phyloP scores from a whole-genome alignment of 2,113 vertebrate genomes.

The Fulmarus glacialis region DNA sequence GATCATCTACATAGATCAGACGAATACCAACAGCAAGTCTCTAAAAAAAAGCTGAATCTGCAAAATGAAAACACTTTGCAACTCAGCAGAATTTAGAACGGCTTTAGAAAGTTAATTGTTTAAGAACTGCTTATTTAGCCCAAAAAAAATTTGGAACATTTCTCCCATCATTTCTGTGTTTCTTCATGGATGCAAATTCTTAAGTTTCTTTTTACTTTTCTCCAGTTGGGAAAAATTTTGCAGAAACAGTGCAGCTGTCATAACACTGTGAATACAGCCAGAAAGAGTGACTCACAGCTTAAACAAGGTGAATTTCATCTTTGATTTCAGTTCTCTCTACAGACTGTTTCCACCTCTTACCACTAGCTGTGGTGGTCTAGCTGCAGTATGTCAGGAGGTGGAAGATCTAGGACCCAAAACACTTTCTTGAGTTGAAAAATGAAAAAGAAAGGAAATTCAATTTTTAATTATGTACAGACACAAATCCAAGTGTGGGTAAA shows the following conservation, averaged over 20 bases:
- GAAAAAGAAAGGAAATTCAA: not conserved
- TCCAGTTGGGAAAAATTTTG: not conserved
- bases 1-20: not conserved
- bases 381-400: not conserved
- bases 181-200: not conserved
- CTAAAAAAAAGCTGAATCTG: not conserved
- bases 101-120: conserved; percentile 17
- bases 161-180: not conserved
- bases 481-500: not conserved
- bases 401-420: not conserved
- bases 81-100: conserved; percentile 15
- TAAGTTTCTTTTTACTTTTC: conserved; percentile 11
- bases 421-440: not conserved
- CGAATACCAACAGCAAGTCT: not conserved
- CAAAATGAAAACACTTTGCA: not conserved
- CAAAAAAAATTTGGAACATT: not conserved
- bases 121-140: conserved; percentile 16
- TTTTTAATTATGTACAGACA: not conserved
- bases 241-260: conserved; percentile 41
- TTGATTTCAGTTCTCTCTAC: conserved; percentile 2
- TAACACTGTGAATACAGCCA: conserved; percentile 20
- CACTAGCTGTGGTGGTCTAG: not conserved
- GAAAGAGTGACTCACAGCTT: conserved; percentile 25
- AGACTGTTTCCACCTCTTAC: not conserved
- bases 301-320: conserved; percentile 16